phyloP scores from a whole-genome alignment of 2,888 invertebrate species.

The Machimus rusticus region DNA sequence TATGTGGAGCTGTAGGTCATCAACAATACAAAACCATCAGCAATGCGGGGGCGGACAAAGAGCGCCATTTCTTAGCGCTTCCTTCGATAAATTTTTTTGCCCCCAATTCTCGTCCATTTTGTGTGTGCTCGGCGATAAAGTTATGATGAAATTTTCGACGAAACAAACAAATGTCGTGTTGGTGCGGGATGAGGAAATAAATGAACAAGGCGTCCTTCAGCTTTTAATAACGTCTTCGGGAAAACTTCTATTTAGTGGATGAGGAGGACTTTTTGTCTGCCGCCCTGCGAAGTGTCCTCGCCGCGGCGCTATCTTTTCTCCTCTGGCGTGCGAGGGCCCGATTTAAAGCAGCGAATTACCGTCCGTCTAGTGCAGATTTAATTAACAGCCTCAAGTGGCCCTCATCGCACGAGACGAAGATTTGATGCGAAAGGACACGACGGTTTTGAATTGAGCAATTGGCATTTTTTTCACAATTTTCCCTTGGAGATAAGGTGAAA shows the following conservation, averaged over 20 bases:
- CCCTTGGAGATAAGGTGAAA: neutral
- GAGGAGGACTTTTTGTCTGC: neutral
- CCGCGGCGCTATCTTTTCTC: neutral
- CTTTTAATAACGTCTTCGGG: slow-evolving; percentile 5
- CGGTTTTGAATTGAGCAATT: neutral
- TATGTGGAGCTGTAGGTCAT: slow-evolving; percentile 38
- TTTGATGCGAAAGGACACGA: neutral
- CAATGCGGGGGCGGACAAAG: neutral
- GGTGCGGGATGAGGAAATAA: neutral
- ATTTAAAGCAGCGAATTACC: neutral
- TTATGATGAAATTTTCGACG: slow-evolving; percentile 25
- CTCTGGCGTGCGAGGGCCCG: neutral
- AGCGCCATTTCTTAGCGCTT: neutral
- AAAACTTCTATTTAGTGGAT: neutral
- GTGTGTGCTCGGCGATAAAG: neutral
- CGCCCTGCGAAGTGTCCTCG: neutral
- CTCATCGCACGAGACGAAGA: neutral
- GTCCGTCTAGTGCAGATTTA: slow-evolving; percentile 16
- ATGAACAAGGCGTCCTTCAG: slow-evolving; percentile 6
- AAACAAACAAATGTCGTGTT: slow-evolving; percentile 6
- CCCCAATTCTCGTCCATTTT: neutral
- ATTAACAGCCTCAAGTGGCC: neutral
- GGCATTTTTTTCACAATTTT: neutral
- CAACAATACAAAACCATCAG: slow-evolving; percentile 19
- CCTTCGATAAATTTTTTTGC: neutral